Percentiles rank a stretch among this genome's conserved stretches.
phyloP scores from a whole-genome alignment of 2,888 invertebrate genomes.

The Lithophane semibrunnea region DNA sequence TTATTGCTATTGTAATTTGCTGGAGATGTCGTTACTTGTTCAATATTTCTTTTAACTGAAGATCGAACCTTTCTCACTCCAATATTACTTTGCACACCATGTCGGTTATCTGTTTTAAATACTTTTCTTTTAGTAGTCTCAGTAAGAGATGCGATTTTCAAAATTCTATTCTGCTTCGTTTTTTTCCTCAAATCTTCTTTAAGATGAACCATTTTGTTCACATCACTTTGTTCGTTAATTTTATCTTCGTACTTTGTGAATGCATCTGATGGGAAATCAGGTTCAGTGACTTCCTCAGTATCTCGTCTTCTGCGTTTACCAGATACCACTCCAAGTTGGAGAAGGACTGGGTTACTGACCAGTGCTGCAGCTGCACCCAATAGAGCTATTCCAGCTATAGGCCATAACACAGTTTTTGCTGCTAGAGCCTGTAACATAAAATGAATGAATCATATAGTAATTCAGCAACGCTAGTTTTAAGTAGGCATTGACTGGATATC shows the following conservation, averaged over 20 bases:
- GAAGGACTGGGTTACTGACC: constrained; percentile 94
- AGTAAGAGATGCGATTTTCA: constrained; percentile 26
- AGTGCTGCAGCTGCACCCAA: constrained; percentile 95
- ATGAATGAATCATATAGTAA: neutral
- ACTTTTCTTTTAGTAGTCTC: constrained; percentile 57
- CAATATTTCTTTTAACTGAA: constrained; percentile 58
- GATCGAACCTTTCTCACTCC: constrained; percentile 31
- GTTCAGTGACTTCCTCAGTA: constrained; percentile 74
- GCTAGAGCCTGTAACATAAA: constrained; percentile 88
- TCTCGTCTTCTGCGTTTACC: constrained; percentile 90
- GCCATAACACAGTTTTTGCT: constrained; percentile 92
- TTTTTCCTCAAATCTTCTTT: constrained; percentile 22
- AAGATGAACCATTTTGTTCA: neutral
- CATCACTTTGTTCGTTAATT: constrained; percentile 26
- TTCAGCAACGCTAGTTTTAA: neutral
- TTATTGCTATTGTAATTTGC: constrained; percentile 56
- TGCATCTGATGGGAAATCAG: constrained; percentile 58
- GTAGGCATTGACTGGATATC: neutral
- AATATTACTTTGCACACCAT: constrained; percentile 43
- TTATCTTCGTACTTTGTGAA: constrained; percentile 62
- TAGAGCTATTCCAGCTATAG: constrained; percentile 95
- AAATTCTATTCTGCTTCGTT: constrained; percentile 46
- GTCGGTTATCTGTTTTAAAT: constrained; percentile 47
- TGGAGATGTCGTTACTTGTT: constrained; percentile 38
- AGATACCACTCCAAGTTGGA: constrained; percentile 94